Evolutionary conservation across 2,888 invertebrate genomes (phyloP), one percentile per base, ranked within the genome.

Genomic region (Campaea margaritaria): DNA sequence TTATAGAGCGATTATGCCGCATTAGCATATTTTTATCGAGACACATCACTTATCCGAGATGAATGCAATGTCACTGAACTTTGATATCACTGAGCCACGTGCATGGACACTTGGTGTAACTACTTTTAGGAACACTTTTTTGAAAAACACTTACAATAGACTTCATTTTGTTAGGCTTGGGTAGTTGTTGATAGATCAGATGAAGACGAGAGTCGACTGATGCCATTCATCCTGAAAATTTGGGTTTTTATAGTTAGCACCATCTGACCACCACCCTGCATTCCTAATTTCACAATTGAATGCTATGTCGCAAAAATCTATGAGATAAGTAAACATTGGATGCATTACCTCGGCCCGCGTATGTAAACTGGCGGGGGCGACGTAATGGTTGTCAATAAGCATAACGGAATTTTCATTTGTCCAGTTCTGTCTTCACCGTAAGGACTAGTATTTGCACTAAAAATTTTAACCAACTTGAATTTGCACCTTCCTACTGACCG

Each of bases 311-410:
- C 83, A 86, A 90, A 74, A 89, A 85, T 89, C 81, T 82, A 89
- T 89, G 89, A 90, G 88, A 90, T 89, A 87, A 83, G 91, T 87
- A 91, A 92, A 91, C 86, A 91, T 78, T 82, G 77, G 78, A 78
- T 86, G 83, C 89, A 89, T 91, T 89, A 88, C 87, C 89, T 86
- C 84, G 82, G 75, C 77, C 79, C 77, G 79, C 81, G 81, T 87
- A 87, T 85, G 89, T 84, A 82, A 87, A 84, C 83, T 83, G 70
- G 75, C 77, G 73, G 71, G 48, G 72, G 66, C 81, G 73, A 85
- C 86, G 90, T 89, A 90, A 91, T 80, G 72, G 74, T 75, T 86
- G 87, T 84, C 87, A 85, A 90, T 81, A 88, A 80, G 76, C 75
- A 81, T 85, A 87, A 83, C 84, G 82, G 83, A 79, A 78, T 84